A percentile compares a stretch with the other conserved stretches of the same genome.
Evolutionary conservation across 2,113 vertebrate genomes (phyloP).

Genomic region (Blennius ocellaris): DNA sequence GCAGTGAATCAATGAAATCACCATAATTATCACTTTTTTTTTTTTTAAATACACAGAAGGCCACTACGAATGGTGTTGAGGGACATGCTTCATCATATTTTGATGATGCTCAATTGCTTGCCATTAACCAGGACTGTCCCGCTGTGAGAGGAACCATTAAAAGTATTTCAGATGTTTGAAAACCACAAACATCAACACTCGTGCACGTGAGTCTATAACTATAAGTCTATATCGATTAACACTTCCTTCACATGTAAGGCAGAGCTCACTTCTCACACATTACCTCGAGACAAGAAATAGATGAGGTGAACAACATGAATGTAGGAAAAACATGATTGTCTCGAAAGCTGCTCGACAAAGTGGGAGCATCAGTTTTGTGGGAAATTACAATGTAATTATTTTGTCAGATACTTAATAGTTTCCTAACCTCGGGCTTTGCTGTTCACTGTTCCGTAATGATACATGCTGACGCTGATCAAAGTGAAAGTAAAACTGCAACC

Average conservation of each 20-base stretch:
- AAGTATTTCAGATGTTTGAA: no score
- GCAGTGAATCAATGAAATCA: no score
- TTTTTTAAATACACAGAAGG: no score
- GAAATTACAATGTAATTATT: conserved; percentile 72
- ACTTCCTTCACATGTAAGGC: background rate
- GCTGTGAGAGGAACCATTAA: no score
- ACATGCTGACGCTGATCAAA: conserved; percentile 73
- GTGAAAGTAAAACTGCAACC: conserved; percentile 73
- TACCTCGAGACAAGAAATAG: background rate
- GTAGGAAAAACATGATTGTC: conserved; percentile 10
- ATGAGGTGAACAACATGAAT: background rate
- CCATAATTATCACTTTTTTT: no score
- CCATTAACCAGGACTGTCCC: no score
- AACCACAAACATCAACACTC: no score
- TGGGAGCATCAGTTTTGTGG: conserved; percentile 29
- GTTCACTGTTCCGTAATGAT: conserved; percentile 62
- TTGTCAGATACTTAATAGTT: conserved; percentile 69
- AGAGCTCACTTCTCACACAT: background rate
- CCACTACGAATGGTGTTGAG: no score
- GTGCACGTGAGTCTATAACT: no score
- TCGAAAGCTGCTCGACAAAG: conserved; percentile 26
- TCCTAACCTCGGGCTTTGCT: conserved; percentile 50
- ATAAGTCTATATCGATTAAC: background rate
- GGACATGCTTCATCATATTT: no score
- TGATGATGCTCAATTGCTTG: no score